Conservation (phyloP, 2,888 invertebrate genomes). For the Platycnemis pennipes region DNA sequence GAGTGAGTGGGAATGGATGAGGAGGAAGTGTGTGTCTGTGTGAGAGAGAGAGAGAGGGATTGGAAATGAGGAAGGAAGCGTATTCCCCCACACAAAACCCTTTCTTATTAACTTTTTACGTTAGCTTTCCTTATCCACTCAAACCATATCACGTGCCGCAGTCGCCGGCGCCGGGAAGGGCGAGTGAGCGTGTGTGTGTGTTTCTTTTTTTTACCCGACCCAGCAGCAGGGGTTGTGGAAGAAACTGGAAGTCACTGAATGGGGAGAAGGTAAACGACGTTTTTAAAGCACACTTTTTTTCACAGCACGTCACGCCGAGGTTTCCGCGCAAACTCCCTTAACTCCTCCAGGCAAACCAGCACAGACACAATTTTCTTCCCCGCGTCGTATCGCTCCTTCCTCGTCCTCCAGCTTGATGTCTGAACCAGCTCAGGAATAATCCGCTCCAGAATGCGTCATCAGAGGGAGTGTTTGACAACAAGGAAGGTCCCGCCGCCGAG, state of each 20-base stretch:
- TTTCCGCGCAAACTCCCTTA: neutral
- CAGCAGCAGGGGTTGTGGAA: neutral
- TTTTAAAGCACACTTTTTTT: neutral
- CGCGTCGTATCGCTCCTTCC: neutral
- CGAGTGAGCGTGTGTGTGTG: neutral
- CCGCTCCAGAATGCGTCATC: neutral
- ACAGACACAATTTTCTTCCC: neutral
- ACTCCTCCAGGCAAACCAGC: neutral
- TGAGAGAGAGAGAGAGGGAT: neutral
- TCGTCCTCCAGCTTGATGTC: neutral
- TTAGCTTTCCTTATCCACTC: conserved; percentile 16
- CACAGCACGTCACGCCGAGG: neutral
- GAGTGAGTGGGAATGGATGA: neutral
- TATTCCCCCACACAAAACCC: neutral
- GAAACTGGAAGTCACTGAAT: neutral
- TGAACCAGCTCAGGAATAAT: neutral
- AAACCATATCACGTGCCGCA: conserved; percentile 58
- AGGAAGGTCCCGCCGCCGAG: neutral
- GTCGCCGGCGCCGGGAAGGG: conserved; percentile 55
- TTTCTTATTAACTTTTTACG: neutral
- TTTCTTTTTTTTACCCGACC: neutral
- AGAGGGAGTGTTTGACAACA: neutral
- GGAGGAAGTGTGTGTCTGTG: neutral
- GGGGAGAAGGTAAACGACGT: neutral
- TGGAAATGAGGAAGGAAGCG: neutral